Evolutionary conservation across 2,888 invertebrate species (phyloP), one percentile per base, ranked within the genome.

Genomic region (Temnothorax unifasciatus): DNA sequence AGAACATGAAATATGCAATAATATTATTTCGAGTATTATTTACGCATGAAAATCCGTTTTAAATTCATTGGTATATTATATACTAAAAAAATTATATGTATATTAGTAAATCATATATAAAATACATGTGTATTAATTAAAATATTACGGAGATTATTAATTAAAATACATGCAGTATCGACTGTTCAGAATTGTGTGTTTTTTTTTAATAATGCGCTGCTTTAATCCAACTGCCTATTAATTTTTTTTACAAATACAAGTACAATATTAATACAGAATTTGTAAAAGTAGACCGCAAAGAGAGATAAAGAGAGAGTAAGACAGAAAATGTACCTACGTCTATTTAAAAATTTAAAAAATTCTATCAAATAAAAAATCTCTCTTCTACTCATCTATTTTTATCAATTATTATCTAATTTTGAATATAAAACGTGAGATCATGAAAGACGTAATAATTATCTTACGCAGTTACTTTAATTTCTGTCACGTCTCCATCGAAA

Each of bases 401-500:
- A 34, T 44, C 29, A 29, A 25, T 15, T 9, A 11, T 25, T 68
- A 54, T 29, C 29, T 5, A 34, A 38, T 9, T 64, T 41, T 15
- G 18, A 44, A 57, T 71, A 71, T 57, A 44, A 79, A 79, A 57
- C 34, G 34, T 21, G 34, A 69, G 3, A 44, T 1, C 44, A 21
- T 15, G 15, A 44, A 18, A 34, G n/a, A 41, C 18, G 21, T 57
- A 41, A 71, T 47, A 79, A 79, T 79, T 71, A 34, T 57, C 57
- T 57, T 44, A 29, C 25, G n/a, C 34, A 11, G 34, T 73, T 73
- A 71, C 73, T 71, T 71, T 81, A 81, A 81, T 81, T 18, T 73
- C 13, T 34, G 25, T 59, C 34, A 71, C 34, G 71, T 81, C 47
- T 59, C 47, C 18, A 81, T 71, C 18, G 59, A 8, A 47, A 59